Percentiles rank a stretch among this genome's conserved stretches.
Evolutionary conservation across 30 jellyfish, hydroid and myxozoan genomes (phyloP).

Genomic region (Pseudorhiza aurosa): DNA sequence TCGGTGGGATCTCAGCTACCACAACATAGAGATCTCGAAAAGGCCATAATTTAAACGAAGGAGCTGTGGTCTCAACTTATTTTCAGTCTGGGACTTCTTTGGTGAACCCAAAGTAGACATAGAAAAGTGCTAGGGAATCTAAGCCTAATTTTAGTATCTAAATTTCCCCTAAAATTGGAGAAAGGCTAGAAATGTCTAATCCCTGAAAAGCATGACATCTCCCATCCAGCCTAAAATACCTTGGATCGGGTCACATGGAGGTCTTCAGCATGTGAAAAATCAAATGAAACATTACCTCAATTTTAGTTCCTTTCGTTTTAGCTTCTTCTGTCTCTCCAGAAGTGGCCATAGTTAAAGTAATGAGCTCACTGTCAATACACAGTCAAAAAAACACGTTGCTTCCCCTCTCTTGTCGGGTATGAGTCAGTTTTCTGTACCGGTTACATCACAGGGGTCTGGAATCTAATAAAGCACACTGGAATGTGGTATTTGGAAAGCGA

Average conservation of each 20-base stretch:
- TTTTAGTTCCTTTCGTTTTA: neutral
- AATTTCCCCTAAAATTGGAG: too few species aligned
- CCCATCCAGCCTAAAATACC: neutral
- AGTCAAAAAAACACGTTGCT: too few species aligned
- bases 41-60: too few species aligned
- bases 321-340: constrained; percentile 49
- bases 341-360: constrained; percentile 44
- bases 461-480: neutral
- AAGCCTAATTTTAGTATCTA: too few species aligned
- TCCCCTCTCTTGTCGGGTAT: neutral
- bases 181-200: too few species aligned
- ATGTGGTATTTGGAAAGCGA: neutral
- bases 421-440: constrained; percentile 1
- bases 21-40: too few species aligned
- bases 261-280: neutral
- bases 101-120: too few species aligned
- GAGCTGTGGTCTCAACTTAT: too few species aligned
- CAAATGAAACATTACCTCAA: constrained; percentile 16
- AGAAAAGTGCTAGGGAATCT: too few species aligned
- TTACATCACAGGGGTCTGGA: constrained; percentile 17
- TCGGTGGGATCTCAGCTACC: too few species aligned
- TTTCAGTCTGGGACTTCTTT: too few species aligned
- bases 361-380: too few species aligned
- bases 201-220: neutral
- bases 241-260: neutral